Evolutionary conservation across 2,797 vertebrate species (phyloP).

Genomic region (Cossypha caffra): DNA sequence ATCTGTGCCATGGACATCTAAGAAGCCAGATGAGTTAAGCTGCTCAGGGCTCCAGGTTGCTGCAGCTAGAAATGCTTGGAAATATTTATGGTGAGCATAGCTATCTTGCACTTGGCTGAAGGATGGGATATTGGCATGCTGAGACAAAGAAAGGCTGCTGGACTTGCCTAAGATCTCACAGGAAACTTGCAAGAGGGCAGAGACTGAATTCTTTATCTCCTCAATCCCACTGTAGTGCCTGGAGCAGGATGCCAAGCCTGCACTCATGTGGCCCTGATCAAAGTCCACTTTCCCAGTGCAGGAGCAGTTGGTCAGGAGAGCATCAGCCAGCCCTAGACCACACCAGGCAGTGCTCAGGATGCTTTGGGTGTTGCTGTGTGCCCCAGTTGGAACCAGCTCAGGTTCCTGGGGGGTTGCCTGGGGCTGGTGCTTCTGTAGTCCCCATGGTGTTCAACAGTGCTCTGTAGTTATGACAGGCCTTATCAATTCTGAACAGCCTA

Average conservation of each 20-base stretch:
- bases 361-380: neutral
- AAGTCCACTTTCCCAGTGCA: neutral
- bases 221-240: neutral
- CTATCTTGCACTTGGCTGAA: neutral
- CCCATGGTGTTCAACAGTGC: neutral
- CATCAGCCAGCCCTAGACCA: neutral
- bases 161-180: neutral
- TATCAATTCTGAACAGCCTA: neutral
- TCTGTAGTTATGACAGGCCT: neutral
- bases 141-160: neutral
- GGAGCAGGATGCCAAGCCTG: neutral
- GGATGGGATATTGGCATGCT: neutral
- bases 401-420: neutral
- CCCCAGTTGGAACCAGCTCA: rapidly evolving
- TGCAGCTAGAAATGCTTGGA: neutral
- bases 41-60: neutral
- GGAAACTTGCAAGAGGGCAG: neutral
- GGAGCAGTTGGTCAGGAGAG: neutral
- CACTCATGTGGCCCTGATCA: neutral
- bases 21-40: neutral
- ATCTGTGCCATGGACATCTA: neutral
- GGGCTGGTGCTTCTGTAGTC: neutral
- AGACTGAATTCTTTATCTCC: neutral
- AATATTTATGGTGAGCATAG: neutral
- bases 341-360: neutral